Conservation (phyloP, 1,140 invertebrate species). For the Drosophila asahinai region DNA sequence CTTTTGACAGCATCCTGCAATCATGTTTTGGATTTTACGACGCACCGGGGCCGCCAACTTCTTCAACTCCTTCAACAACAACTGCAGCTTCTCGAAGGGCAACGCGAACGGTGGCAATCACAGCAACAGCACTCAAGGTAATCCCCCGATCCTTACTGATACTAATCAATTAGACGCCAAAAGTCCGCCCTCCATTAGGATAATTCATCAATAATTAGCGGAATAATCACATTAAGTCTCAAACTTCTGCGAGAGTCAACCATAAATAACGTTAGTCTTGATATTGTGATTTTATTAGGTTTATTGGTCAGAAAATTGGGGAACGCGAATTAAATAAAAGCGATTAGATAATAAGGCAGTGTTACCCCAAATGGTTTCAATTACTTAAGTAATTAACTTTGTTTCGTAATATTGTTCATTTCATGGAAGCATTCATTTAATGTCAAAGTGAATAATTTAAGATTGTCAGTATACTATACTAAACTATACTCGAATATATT, state of each 20-base stretch:
- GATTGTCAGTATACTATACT: no score
- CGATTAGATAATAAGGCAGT: constrained; percentile 5
- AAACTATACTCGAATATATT: neutral
- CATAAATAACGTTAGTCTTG: constrained; percentile 17
- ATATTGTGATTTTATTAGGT: neutral
- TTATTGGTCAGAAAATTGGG: constrained; percentile 2
- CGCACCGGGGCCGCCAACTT: constrained; percentile 83
- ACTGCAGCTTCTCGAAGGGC: constrained; percentile 78
- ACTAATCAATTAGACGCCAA: constrained; percentile 53
- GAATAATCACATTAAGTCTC: constrained; percentile 18
- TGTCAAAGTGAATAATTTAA: neutral
- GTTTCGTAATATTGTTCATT: neutral
- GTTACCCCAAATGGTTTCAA: neutral
- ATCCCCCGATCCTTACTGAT: constrained; percentile 12
- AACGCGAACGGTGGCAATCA: constrained; percentile 63
- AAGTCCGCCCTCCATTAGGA: constrained; percentile 60
- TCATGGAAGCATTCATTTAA: neutral
- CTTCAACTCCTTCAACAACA: constrained; percentile 84
- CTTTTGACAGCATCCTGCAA: constrained; percentile 35
- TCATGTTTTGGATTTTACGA: constrained; percentile 85
- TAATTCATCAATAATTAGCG: constrained; percentile 61
- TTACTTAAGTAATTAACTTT: constrained; percentile 2
- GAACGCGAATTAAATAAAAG: neutral
- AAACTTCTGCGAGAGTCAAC: constrained; percentile 19
- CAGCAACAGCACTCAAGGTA: constrained; percentile 74